These are phyloP conservation scores for Hozukius guyotensis DNA, from an alignment of 2,797 vertebrate genomes.

Conservation along the genomic window DNA sequence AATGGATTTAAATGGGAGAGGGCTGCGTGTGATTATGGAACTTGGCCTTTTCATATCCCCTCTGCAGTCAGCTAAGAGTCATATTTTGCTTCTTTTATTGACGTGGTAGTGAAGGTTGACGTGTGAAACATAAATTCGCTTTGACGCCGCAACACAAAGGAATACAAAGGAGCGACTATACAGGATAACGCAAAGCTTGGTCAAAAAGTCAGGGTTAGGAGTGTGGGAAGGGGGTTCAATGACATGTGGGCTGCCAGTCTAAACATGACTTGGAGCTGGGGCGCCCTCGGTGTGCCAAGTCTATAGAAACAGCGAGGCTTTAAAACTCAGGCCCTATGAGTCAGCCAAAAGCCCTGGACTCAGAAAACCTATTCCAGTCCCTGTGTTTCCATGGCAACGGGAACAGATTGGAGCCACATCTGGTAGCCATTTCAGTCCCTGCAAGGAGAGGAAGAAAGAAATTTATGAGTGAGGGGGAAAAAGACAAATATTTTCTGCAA, in stretches of 20 bases:
- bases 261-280: slow-evolving; percentile 78
- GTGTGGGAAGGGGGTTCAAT: slow-evolving; percentile 65
- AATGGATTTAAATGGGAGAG: slow-evolving; percentile 6
- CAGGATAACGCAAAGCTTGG: slow-evolving; percentile 47
- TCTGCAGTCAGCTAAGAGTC: slow-evolving; percentile 8
- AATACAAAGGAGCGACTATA: slow-evolving; percentile 55
- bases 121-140: slow-evolving; percentile 39
- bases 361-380: slow-evolving; percentile 80
- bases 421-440: slow-evolving; percentile 92
- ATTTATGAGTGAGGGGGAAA: slow-evolving; percentile 89
- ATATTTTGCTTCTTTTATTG: slow-evolving; percentile 27
- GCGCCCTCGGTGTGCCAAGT: slow-evolving; percentile 65
- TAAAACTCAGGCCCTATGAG: slow-evolving; percentile 70
- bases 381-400: slow-evolving; percentile 83
- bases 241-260: slow-evolving; percentile 78
- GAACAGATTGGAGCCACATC: slow-evolving; percentile 93
- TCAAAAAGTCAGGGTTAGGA: slow-evolving; percentile 49
- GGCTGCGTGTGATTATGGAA: slow-evolving; percentile 18
- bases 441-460: slow-evolving; percentile 84
- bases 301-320: slow-evolving; percentile 75
- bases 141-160: slow-evolving; percentile 19
- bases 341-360: slow-evolving; percentile 79
- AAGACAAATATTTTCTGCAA: slow-evolving; percentile 94
- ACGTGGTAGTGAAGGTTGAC: slow-evolving; percentile 23
- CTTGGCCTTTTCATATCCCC: neutral